Evolutionary conservation across 2,888 invertebrate species (phyloP).

Genomic region (Gymnosoma rotundatum): DNA sequence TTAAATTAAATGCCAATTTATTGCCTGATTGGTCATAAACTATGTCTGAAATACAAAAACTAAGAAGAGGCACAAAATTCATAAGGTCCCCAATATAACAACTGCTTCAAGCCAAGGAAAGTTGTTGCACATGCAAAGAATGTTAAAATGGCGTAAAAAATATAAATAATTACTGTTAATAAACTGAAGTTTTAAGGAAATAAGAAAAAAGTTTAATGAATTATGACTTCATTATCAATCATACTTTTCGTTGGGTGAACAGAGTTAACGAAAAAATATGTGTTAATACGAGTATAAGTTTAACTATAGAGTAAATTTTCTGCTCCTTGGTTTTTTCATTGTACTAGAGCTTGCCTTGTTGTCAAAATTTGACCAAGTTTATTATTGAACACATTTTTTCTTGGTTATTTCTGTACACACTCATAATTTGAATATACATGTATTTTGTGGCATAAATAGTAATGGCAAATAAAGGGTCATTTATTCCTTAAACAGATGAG

Average conservation of each 20-base stretch:
- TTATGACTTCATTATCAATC: conserved; percentile 69
- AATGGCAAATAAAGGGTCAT: too few relatives aligned
- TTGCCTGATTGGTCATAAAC: conserved; percentile 73
- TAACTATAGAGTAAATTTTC: too few relatives aligned
- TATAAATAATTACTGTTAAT: conserved; percentile 67
- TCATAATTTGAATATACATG: too few relatives aligned
- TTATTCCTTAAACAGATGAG: too few relatives aligned
- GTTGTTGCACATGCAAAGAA: conserved; percentile 20
- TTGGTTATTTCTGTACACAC: too few relatives aligned
- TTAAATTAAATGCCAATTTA: conserved; percentile 82
- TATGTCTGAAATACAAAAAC: conserved; percentile 54
- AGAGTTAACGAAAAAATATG: background rate
- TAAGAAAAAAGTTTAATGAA: conserved; percentile 48
- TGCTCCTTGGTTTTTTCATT: too few relatives aligned
- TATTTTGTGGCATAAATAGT: too few relatives aligned
- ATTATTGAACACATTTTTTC: too few relatives aligned
- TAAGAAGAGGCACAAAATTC: background rate
- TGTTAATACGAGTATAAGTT: background rate
- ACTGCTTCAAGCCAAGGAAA: conserved; percentile 46
- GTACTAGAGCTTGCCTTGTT: too few relatives aligned
- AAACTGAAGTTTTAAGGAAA: conserved; percentile 65
- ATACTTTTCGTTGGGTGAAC: conserved; percentile 47
- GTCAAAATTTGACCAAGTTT: too few relatives aligned
- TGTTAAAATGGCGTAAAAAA: conserved; percentile 38
- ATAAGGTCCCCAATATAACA: conserved; percentile 14